These are phyloP conservation scores for Asbolus verrucosus DNA, from an alignment of 1,140 invertebrate species.

Conservation along the genomic window DNA sequence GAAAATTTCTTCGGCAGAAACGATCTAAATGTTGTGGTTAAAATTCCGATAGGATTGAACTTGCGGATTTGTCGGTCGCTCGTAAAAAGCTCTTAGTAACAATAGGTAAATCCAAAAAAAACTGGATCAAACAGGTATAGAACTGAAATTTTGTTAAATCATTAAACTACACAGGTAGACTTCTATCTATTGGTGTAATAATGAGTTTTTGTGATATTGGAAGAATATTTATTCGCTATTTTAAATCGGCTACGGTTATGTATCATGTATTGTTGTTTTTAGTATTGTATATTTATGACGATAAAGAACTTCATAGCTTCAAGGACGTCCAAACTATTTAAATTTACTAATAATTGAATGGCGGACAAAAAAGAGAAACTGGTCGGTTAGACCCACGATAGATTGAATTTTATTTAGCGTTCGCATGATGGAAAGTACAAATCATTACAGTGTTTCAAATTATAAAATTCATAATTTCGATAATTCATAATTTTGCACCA, in stretches of 20 bases:
- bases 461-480: too few relatives aligned
- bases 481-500: too few relatives aligned
- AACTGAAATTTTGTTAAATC: not conserved
- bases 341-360: conserved; percentile 40
- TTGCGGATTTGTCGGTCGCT: not conserved
- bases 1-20: too few relatives aligned
- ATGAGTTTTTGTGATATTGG: not conserved
- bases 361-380: conserved; percentile 11
- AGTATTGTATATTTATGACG: conserved; percentile 17
- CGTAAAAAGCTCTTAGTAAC: not conserved
- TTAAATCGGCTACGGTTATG: conserved; percentile 7
- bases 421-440: too few relatives aligned
- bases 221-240: conserved; percentile 26
- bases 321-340: conserved; percentile 31
- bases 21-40: too few relatives aligned
- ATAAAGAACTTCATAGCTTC: conserved; percentile 10
- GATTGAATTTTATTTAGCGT: too few relatives aligned
- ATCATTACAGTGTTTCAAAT: too few relatives aligned
- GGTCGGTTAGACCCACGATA: not conserved
- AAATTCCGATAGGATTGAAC: too few relatives aligned
- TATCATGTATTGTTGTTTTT: conserved; percentile 23
- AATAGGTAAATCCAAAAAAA: conserved; percentile 6
- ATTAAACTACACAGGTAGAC: conserved; percentile 9
- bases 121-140: not conserved
- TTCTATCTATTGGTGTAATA: not conserved